Evolutionary conservation across 2,888 invertebrate species (phyloP), one percentile per base, ranked within the genome.

Genomic region (Tinea trinotella): DNA sequence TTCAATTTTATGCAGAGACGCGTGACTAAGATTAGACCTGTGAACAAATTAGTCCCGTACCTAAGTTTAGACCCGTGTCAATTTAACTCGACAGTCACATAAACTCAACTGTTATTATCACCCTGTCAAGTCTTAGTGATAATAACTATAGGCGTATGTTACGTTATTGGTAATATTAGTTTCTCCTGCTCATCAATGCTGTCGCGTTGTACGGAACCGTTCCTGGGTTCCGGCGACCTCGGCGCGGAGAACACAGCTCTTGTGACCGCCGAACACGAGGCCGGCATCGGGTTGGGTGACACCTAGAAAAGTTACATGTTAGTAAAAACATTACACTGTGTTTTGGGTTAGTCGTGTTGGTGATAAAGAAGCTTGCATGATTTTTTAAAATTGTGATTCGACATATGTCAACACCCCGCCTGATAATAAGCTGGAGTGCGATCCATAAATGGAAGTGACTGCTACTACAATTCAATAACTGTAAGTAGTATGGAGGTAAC

Each of bases 281-380:
- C 73, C 0, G 82, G 77, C 10, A 59, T 56, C 0, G 79, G 79
- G 60, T 82, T 64, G 0, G 84, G 83, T 0, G 84, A 84, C 0
- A 84, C 76, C 83, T 83, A 67, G n/a, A 40, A 35, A 15, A 5
- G 1, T 15, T 24, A 7, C 6, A 15, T 15, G 13, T 40, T 40
- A 40, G 40, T n/a, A 34, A 10, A 35, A 24, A 48, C 17, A 35
- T 18, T 4, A 30, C 15, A 49, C 3, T 13, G 13, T 40, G 40
- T 7, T 40, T 18, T 10, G 7, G 5, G 48, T 20, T 48, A 20
- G n/a, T 2, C 18, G 9, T 19, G 22, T n/a, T n/a, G n/a, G n/a
- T n/a, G n/a, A n/a, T n/a, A n/a, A n/a, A n/a, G n/a, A n/a, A n/a
- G n/a, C n/a, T n/a, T n/a, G n/a, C n/a, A n/a, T n/a, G n/a, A n/a